Evolutionary conservation across 2,888 invertebrate species (phyloP).

Genomic region (Conops quadrifasciatus): DNA sequence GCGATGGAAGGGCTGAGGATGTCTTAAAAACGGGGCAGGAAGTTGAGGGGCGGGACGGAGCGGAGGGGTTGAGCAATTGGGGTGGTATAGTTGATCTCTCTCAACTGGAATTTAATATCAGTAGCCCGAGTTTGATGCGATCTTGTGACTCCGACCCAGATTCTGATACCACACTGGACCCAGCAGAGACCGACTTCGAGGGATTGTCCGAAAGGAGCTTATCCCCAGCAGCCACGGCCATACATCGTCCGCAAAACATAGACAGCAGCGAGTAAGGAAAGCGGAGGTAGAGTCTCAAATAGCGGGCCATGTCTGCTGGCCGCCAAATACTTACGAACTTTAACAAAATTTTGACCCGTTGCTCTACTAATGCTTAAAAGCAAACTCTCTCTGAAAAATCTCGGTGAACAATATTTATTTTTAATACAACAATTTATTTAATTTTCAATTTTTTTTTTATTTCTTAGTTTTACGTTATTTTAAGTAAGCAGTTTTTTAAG

Average conservation of each 20-base stretch:
- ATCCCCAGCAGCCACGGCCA: not conserved
- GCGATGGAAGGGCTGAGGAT: constrained; percentile 24
- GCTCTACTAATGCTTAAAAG: too few relatives aligned
- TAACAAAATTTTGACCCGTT: too few relatives aligned
- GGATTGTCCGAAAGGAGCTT: not conserved
- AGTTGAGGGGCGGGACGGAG: not conserved
- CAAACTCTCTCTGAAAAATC: not conserved
- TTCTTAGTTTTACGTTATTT: too few relatives aligned
- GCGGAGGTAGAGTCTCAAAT: too few relatives aligned
- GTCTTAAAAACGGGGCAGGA: constrained; percentile 36
- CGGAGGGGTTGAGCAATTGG: constrained; percentile 13
- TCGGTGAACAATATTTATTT: constrained; percentile 51
- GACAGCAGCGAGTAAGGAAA: constrained; percentile 15
- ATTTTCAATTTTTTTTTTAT: too few relatives aligned
- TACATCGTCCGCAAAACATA: constrained; percentile 24
- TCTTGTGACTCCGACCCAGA: constrained; percentile 52
- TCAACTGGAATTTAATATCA: constrained; percentile 61
- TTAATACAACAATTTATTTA: constrained; percentile 8
- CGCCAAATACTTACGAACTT: not conserved
- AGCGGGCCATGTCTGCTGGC: too few relatives aligned
- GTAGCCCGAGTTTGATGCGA: constrained; percentile 64
- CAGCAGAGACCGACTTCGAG: too few relatives aligned
- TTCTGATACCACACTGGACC: not conserved
- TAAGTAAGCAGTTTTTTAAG: too few relatives aligned
- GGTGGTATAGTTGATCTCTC: constrained; percentile 52